These are phyloP conservation scores for Geodia barretti DNA, from an alignment of 37 sponge, comb jelly and placozoan species.

Conservation along the genomic window DNA sequence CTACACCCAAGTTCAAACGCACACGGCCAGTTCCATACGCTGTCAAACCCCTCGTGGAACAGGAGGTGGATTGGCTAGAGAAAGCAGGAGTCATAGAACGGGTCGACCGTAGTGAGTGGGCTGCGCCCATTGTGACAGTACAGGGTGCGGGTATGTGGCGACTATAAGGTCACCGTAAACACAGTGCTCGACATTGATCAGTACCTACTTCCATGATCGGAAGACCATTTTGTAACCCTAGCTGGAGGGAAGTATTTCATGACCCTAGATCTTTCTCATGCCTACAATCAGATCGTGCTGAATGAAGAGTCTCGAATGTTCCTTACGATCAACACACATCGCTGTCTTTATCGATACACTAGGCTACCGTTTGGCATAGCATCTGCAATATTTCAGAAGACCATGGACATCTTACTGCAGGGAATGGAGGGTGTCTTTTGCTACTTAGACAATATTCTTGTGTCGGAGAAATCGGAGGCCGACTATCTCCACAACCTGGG, in stretches of 20 bases:
- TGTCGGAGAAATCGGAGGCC: slow-evolving; percentile 21
- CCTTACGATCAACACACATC: no score
- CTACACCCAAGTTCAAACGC: slow-evolving; percentile 8
- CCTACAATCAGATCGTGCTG: no score
- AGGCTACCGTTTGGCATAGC: slow-evolving; percentile 10
- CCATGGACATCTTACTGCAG: no score
- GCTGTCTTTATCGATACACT: slow-evolving; percentile 9
- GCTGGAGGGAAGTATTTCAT: slow-evolving; percentile 37
- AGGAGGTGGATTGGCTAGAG: slow-evolving; percentile 29
- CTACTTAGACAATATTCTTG: slow-evolving; percentile 47
- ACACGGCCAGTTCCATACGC: slow-evolving; percentile 22
- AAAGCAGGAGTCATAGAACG: slow-evolving; percentile 22
- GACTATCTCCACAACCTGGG: slow-evolving; percentile 29
- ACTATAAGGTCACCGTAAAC: slow-evolving; percentile 49
- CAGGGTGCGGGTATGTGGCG: slow-evolving; percentile 37
- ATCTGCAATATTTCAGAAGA: slow-evolving; percentile 5
- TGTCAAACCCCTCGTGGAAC: slow-evolving; percentile 8
- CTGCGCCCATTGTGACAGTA: slow-evolving; percentile 41
- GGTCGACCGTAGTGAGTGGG: slow-evolving; percentile 35
- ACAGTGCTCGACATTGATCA: slow-evolving; percentile 2
- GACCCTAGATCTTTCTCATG: no score
- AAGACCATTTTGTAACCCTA: slow-evolving; percentile 27
- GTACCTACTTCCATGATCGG: slow-evolving; percentile 29
- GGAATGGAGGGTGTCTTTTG: slow-evolving; percentile 16
- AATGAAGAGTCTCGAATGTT: slow-evolving; percentile 26